Percentiles rank a stretch among this genome's conserved stretches.
Conservation (phyloP, 2,888 invertebrate species). For the Chrysotoxum bicinctum region DNA sequence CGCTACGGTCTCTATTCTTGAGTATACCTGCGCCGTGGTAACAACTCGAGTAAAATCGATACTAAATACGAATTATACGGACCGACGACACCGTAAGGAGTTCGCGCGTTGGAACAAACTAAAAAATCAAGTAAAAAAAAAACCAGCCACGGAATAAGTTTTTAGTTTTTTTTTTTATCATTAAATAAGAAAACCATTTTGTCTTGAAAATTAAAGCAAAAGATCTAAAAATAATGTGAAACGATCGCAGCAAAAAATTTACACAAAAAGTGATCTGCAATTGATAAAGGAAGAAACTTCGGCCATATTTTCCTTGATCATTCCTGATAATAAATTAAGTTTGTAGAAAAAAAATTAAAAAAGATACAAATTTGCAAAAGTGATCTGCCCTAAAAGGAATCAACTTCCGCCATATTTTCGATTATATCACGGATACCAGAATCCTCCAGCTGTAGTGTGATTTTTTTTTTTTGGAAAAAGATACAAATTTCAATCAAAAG, state of each 20-base stretch:
- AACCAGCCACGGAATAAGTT: constrained; percentile 27
- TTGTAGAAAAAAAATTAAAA: background rate
- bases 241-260: constrained; percentile 23
- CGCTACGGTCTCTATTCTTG: constrained; percentile 70
- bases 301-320: constrained; percentile 55
- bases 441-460: constrained; percentile 6
- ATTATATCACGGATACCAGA: constrained; percentile 25
- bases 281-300: constrained; percentile 48
- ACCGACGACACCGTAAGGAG: constrained; percentile 11
- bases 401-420: constrained; percentile 69
- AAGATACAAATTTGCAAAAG: constrained; percentile 27
- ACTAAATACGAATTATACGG: background rate
- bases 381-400: constrained; percentile 65
- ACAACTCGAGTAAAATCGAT: constrained; percentile 57
- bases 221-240: background rate
- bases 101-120: constrained; percentile 53
- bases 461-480: background rate
- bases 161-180: background rate
- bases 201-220: background rate
- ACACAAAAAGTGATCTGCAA: background rate
- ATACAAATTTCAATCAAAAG: constrained; percentile 30
- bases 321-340: constrained; percentile 17
- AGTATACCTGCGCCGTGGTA: constrained; percentile 72
- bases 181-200: background rate
- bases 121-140: background rate